phyloP scores from a whole-genome alignment of 2,888 invertebrate genomes.

The Sylvicola cinctus region DNA sequence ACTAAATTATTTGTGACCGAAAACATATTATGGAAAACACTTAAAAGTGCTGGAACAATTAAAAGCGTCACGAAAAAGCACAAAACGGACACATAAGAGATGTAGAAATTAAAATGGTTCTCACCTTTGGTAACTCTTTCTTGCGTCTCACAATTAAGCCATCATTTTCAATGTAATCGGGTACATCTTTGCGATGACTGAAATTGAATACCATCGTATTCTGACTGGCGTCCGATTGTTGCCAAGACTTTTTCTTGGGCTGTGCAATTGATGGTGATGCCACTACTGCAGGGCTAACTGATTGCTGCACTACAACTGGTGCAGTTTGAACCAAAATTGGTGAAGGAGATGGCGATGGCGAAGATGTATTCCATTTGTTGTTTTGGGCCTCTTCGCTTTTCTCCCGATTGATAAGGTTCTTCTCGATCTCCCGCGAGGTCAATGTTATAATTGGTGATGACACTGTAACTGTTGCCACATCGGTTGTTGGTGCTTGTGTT shows the following conservation, averaged over 20 bases:
- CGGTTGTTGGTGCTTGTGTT: background rate
- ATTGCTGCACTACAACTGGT: slow-evolving; percentile 14
- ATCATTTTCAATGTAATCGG: slow-evolving; percentile 83
- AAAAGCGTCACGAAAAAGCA: too few relatives aligned
- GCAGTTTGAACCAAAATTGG: slow-evolving; percentile 9
- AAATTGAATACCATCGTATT: slow-evolving; percentile 75
- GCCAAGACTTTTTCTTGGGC: slow-evolving; percentile 9
- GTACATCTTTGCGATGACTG: slow-evolving; percentile 63
- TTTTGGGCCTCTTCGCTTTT: slow-evolving; percentile 30
- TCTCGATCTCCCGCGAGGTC: slow-evolving; percentile 41
- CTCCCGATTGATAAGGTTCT: slow-evolving; percentile 43
- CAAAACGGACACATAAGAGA: too few relatives aligned
- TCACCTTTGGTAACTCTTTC: slow-evolving; percentile 54
- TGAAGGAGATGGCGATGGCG: slow-evolving; percentile 16
- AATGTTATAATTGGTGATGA: slow-evolving; percentile 14
- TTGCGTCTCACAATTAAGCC: slow-evolving; percentile 49
- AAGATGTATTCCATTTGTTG: slow-evolving; percentile 9
- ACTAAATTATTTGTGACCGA: too few relatives aligned
- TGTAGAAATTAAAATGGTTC: slow-evolving; percentile 10
- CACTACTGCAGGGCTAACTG: slow-evolving; percentile 9
- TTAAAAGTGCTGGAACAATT: too few relatives aligned
- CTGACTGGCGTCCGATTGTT: slow-evolving; percentile 28
- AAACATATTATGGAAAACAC: too few relatives aligned
- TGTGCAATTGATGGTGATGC: slow-evolving; percentile 4
- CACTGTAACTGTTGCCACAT: slow-evolving; percentile 1